These are phyloP conservation scores for Alethe diademata DNA, from an alignment of 2,113 vertebrate genomes.

Conservation along the genomic window DNA sequence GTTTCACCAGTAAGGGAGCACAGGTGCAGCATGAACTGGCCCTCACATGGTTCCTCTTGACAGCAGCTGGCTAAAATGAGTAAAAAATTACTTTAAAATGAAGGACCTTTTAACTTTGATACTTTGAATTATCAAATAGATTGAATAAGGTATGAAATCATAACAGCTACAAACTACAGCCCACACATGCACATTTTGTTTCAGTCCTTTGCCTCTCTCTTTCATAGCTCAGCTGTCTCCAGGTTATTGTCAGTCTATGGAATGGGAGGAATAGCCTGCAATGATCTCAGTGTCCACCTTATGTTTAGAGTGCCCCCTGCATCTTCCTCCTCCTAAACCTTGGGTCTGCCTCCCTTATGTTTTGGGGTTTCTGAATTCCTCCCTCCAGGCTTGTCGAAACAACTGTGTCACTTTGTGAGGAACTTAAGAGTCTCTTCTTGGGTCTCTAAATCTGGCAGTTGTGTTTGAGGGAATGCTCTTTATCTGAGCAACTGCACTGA, in stretches of 20 bases:
- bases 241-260: neutral
- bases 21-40: neutral
- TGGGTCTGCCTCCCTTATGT: neutral
- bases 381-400: neutral
- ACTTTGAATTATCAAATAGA: neutral
- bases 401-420: neutral
- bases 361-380: neutral
- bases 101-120: neutral
- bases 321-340: neutral
- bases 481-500: neutral
- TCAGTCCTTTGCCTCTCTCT: slow-evolving; percentile 28
- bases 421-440: neutral
- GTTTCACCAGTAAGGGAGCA: neutral
- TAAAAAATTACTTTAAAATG: neutral
- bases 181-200: neutral
- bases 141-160: neutral
- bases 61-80: neutral
- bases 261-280: neutral
- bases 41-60: neutral
- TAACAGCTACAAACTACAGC: neutral
- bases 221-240: slow-evolving; percentile 22
- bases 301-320: neutral
- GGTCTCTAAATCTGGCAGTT: neutral
- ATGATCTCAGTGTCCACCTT: neutral
- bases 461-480: neutral